Conservation (phyloP, 2,888 invertebrate genomes). For the Diploptera punctata region DNA sequence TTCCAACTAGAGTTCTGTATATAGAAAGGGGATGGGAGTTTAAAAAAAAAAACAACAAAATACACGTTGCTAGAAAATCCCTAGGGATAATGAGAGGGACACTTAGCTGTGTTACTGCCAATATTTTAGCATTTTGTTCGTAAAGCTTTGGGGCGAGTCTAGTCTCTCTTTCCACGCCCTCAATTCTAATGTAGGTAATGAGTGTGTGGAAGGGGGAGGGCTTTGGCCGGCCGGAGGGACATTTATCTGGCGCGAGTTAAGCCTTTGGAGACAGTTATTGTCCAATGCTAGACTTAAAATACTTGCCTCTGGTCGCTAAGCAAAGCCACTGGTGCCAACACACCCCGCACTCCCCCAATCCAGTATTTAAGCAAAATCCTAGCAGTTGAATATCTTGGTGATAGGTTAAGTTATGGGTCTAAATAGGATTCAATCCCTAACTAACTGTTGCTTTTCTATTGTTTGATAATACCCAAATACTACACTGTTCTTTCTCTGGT, state of each 20-base stretch:
- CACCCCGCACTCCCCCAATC: not conserved
- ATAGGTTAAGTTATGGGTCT: not conserved
- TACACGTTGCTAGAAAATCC: conserved; percentile 4
- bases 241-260: conserved; percentile 3
- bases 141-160: too few relatives aligned
- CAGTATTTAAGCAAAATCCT: not conserved
- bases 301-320: conserved; percentile 11
- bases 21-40: not conserved
- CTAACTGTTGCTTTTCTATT: not conserved
- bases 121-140: conserved; percentile 28
- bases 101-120: conserved; percentile 16
- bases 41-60: not conserved
- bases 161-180: not conserved
- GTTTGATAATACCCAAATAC: not conserved
- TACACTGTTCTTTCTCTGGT: not conserved
- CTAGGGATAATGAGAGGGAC: conserved; percentile 11
- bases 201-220: not conserved
- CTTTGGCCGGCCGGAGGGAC: not conserved
- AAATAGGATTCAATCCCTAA: not conserved
- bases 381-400: not conserved
- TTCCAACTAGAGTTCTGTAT: too few relatives aligned
- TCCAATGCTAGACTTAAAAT: conserved; percentile 14
- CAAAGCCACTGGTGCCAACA: conserved; percentile 4
- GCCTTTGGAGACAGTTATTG: conserved; percentile 14
- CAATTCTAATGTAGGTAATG: conserved; percentile 9